phyloP scores from a whole-genome alignment of 2,797 vertebrate species.

The Pelobates cultripes region DNA sequence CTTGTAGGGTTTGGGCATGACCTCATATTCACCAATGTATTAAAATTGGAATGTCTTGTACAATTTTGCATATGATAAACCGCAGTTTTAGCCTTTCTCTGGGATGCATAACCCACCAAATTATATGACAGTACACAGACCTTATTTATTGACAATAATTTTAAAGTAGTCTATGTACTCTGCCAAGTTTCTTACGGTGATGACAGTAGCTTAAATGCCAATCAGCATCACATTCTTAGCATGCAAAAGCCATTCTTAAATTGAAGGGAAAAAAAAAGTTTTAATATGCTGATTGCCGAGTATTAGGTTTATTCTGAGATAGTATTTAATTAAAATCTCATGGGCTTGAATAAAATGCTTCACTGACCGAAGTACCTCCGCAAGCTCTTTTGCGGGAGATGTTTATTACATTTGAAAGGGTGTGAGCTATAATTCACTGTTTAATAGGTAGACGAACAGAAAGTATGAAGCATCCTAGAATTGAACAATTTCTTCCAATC shows the following conservation, averaged over 20 bases:
- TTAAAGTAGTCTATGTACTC: too few relatives aligned
- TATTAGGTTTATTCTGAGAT: constrained; percentile 68
- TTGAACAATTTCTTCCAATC: constrained; percentile 20
- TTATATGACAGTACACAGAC: too few relatives aligned
- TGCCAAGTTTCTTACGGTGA: too few relatives aligned
- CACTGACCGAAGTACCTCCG: constrained; percentile 61
- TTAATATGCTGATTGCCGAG: constrained; percentile 66
- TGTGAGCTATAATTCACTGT: constrained; percentile 56
- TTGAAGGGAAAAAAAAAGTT: constrained; percentile 58
- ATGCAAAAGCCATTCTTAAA: background rate
- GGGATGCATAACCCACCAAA: too few relatives aligned
- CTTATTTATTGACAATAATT: too few relatives aligned
- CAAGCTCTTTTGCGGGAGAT: constrained; percentile 60
- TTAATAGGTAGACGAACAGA: constrained; percentile 46
- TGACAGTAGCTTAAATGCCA: too few relatives aligned
- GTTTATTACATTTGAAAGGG: constrained; percentile 63
- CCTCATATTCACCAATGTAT: too few relatives aligned
- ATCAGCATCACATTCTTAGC: too few relatives aligned
- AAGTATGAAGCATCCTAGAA: constrained; percentile 12
- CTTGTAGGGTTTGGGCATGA: too few relatives aligned
- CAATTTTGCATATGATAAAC: too few relatives aligned
- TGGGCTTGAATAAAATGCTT: constrained; percentile 60
- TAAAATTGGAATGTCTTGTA: too few relatives aligned
- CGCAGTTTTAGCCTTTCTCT: too few relatives aligned
- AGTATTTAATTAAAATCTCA: constrained; percentile 70